These are phyloP conservation scores for Hippocampus guttulatus DNA, from an alignment of 2,113 vertebrate species.

Conservation along the genomic window DNA sequence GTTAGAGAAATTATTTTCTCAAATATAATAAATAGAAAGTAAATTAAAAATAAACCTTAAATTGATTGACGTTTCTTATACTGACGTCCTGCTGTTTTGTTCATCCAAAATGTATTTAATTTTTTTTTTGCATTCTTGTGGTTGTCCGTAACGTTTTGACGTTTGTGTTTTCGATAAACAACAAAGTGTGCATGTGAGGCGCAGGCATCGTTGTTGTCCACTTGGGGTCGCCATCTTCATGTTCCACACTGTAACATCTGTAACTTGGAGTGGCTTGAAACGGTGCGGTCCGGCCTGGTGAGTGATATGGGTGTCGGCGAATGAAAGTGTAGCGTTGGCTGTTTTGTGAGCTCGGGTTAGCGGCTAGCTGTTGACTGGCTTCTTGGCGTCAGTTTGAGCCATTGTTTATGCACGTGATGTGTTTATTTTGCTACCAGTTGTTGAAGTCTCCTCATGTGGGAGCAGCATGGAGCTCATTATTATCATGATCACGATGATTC, in stretches of 20 bases:
- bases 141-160: too few relatives aligned
- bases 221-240: background rate
- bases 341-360: too few relatives aligned
- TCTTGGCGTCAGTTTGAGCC: background rate
- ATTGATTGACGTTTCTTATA: too few relatives aligned
- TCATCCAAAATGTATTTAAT: too few relatives aligned
- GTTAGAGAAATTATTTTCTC: too few relatives aligned
- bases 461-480: background rate
- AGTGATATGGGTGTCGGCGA: background rate
- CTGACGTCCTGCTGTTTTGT: too few relatives aligned
- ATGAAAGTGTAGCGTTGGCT: background rate
- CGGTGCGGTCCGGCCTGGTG: background rate
- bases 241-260: background rate
- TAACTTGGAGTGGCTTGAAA: background rate
- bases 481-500: background rate
- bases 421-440: background rate
- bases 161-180: background rate
- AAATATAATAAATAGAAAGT: too few relatives aligned
- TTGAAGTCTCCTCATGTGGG: background rate
- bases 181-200: background rate
- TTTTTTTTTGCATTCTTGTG: too few relatives aligned
- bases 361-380: too few relatives aligned
- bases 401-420: background rate
- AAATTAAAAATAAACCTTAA: too few relatives aligned
- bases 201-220: background rate